These are phyloP conservation scores for Hyperoplus immaculatus DNA, from an alignment of 2,797 vertebrate species.

Conservation along the genomic window DNA sequence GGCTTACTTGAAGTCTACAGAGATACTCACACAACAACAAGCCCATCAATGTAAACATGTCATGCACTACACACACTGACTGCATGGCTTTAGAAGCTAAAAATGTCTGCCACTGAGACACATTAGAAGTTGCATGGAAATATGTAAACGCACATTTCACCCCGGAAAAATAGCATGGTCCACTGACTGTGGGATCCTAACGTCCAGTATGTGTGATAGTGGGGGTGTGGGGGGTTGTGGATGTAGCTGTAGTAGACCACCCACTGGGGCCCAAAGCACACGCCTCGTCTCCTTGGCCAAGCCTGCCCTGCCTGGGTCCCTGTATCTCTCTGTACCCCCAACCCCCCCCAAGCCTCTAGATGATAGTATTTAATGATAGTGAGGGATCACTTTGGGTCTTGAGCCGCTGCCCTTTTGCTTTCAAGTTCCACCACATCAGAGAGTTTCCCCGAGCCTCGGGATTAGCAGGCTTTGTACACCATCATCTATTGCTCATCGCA, in stretches of 20 bases:
- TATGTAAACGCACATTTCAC: conserved; percentile 28
- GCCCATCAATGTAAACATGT: conserved; percentile 25
- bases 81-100: conserved; percentile 25
- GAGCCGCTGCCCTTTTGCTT: conserved; percentile 78
- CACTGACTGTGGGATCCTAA: conserved; percentile 54
- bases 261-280: conserved; percentile 75
- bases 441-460: conserved; percentile 69
- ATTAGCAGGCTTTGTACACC: conserved; percentile 82
- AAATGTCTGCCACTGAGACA: conserved; percentile 35
- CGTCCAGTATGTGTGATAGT: conserved; percentile 59
- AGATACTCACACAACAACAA: conserved; percentile 50
- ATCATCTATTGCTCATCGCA: conserved; percentile 84
- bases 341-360: conserved; percentile 51
- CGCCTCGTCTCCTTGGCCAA: conserved; percentile 62
- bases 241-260: conserved; percentile 74
- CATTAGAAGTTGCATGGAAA: conserved; percentile 41
- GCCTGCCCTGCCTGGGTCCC: conserved; percentile 59
- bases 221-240: conserved; percentile 32
- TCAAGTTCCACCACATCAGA: conserved; percentile 85
- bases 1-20: conserved; percentile 44
- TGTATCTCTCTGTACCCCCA: conserved; percentile 60
- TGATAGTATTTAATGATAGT: conserved; percentile 87
- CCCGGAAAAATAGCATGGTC: conserved; percentile 34
- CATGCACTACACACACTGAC: conserved; percentile 5
- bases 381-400: conserved; percentile 81